These are phyloP conservation scores for Misgurnus anguillicaudatus DNA, from an alignment of 2,113 vertebrate genomes.

Conservation along the genomic window DNA sequence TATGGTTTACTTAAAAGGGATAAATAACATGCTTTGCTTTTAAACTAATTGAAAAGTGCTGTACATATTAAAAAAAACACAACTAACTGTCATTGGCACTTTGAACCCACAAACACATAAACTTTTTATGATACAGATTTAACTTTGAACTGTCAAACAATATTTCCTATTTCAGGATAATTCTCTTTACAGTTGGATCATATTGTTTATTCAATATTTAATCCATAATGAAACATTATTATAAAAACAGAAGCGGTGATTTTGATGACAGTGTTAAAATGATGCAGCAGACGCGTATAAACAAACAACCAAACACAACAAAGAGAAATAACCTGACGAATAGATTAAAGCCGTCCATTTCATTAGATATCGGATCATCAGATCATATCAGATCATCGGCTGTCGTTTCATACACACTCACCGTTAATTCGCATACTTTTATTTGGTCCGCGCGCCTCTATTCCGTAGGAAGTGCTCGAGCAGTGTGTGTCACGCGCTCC, in stretches of 20 bases:
- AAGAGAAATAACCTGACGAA: neutral
- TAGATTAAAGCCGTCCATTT: neutral
- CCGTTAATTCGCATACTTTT: constrained; percentile 47
- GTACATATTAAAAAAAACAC: neutral
- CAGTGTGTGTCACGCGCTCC: constrained; percentile 45
- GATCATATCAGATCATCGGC: neutral
- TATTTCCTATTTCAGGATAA: neutral
- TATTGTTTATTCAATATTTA: neutral
- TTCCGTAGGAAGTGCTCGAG: constrained; percentile 26
- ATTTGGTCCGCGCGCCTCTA: neutral
- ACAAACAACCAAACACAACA: neutral
- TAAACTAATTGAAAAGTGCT: too few species aligned
- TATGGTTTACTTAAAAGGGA: too few species aligned
- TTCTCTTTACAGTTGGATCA: neutral
- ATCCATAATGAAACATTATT: neutral
- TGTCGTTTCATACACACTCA: constrained; percentile 26
- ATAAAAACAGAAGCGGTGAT: neutral
- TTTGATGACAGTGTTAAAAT: neutral
- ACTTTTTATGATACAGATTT: constrained; percentile 20
- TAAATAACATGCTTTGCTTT: too few species aligned
- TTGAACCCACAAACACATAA: constrained; percentile 10
- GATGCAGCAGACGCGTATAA: neutral
- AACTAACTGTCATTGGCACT: neutral
- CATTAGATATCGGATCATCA: neutral
- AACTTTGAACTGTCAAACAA: constrained; percentile 13